Conservation (phyloP, 2,113 vertebrate species). For the Glaucidium brasilianum region DNA sequence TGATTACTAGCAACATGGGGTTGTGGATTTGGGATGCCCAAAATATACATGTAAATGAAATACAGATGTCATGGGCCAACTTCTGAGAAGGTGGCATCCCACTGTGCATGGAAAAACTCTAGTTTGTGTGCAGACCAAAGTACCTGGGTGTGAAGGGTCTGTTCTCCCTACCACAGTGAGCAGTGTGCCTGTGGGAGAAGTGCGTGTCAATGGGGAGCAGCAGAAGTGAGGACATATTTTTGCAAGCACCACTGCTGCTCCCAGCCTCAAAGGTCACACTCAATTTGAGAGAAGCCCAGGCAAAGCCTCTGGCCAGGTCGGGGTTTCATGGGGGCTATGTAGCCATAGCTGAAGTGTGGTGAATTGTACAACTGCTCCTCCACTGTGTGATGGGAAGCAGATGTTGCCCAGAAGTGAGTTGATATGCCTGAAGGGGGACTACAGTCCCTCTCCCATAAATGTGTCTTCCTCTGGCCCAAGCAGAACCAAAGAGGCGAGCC, state of each 20-base stretch:
- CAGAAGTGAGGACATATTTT: not conserved
- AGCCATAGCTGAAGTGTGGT: not conserved
- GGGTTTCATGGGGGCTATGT: not conserved
- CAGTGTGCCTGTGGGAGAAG: not conserved
- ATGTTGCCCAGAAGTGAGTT: not conserved
- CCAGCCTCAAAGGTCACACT: not conserved
- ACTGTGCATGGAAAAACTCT: not conserved
- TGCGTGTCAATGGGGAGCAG: not conserved
- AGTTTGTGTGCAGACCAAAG: not conserved
- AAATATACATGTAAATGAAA: not conserved
- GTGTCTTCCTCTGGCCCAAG: not conserved
- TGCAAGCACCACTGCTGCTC: not conserved
- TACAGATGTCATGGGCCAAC: not conserved
- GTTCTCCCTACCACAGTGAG: not conserved
- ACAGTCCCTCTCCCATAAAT: not conserved
- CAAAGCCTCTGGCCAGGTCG: not conserved
- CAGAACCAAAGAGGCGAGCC: not conserved
- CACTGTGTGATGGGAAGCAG: not conserved
- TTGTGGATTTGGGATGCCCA: not conserved
- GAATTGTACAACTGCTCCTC: not conserved
- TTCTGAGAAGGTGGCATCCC: conserved; percentile 21
- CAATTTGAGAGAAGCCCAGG: not conserved
- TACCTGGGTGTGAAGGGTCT: not conserved
- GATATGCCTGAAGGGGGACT: not conserved
- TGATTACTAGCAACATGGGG: conserved; percentile 9